Conservation (phyloP, 2,797 vertebrate genomes). For the Xenopus petersii region DNA sequence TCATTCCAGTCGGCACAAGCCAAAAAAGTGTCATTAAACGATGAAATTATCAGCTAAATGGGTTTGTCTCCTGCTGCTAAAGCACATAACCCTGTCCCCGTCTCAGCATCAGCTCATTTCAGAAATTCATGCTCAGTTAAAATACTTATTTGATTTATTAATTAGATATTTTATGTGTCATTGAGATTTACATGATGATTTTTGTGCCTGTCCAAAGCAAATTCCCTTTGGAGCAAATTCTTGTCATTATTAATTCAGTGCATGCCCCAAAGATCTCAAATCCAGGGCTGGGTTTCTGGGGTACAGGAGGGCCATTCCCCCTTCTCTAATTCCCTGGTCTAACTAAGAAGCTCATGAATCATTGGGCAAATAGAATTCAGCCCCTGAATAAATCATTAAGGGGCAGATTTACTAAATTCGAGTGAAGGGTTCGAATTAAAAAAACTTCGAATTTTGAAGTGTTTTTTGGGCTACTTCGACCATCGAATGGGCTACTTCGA, state of each 20-base stretch:
- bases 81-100: slow-evolving; percentile 9
- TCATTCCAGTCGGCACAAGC: too few relatives aligned
- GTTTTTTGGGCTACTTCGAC: too few relatives aligned
- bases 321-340: too few relatives aligned
- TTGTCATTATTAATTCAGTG: neutral
- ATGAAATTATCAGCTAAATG: neutral
- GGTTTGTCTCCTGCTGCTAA: slow-evolving; percentile 21
- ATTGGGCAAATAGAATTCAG: too few relatives aligned
- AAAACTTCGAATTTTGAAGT: too few relatives aligned
- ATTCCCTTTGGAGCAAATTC: neutral
- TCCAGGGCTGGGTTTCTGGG: too few relatives aligned
- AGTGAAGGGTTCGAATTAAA: too few relatives aligned
- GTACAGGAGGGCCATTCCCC: too few relatives aligned
- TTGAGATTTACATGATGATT: slow-evolving; percentile 17
- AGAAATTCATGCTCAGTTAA: neutral
- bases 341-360: too few relatives aligned
- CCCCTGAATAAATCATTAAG: too few relatives aligned
- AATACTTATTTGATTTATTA: slow-evolving; percentile 39
- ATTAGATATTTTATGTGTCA: slow-evolving; percentile 42
- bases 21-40: neutral
- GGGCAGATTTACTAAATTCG: too few relatives aligned
- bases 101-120: neutral
- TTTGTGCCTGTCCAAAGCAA: slow-evolving; percentile 4
- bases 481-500: too few relatives aligned
- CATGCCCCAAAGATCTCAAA: neutral